A percentile compares a stretch with the other conserved stretches of the same genome.
Evolutionary conservation across 2,888 invertebrate genomes (phyloP).

Genomic region (Liopterus haemorrhoidalis): DNA sequence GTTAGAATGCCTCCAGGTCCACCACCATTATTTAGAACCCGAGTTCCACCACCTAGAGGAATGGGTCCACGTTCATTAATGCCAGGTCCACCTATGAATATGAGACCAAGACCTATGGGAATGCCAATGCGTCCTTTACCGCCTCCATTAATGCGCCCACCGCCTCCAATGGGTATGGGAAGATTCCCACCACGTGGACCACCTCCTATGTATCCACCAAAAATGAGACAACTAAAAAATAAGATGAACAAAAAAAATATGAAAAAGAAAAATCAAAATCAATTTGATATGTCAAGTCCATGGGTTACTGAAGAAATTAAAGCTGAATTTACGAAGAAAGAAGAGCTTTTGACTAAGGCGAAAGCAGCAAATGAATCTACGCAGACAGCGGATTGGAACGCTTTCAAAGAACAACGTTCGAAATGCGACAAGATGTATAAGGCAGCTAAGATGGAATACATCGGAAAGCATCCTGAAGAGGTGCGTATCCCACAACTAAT

Average conservation of each 20-base stretch:
- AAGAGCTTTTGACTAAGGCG: slow-evolving; percentile 51
- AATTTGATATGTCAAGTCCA: slow-evolving; percentile 48
- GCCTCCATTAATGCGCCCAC: slow-evolving; percentile 36
- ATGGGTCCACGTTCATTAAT: slow-evolving; percentile 33
- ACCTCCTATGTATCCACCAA: slow-evolving; percentile 26
- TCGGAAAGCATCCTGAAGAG: slow-evolving; percentile 50
- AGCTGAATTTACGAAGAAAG: slow-evolving; percentile 50
- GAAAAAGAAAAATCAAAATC: slow-evolving; percentile 37
- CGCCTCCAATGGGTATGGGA: slow-evolving; percentile 31
- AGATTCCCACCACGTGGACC: slow-evolving; percentile 20
- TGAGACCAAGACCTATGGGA: slow-evolving; percentile 26
- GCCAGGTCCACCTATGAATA: slow-evolving; percentile 23
- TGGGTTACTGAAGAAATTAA: slow-evolving; percentile 55
- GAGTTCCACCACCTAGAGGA: slow-evolving; percentile 31
- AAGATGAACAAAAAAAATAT: slow-evolving; percentile 35
- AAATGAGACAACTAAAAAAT: slow-evolving; percentile 29
- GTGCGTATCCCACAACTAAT: slow-evolving; percentile 48
- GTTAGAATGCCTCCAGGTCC: slow-evolving; percentile 29
- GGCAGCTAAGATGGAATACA: slow-evolving; percentile 50
- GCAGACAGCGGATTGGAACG: slow-evolving; percentile 51
- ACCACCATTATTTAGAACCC: slow-evolving; percentile 31
- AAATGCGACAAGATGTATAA: slow-evolving; percentile 54
- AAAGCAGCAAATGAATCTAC: slow-evolving; percentile 47
- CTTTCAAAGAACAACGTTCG: slow-evolving; percentile 53
- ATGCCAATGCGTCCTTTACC: slow-evolving; percentile 29